Base-by-base conservation (phyloP, 2,888 invertebrate species). In the Carcina quercana region DNA sequence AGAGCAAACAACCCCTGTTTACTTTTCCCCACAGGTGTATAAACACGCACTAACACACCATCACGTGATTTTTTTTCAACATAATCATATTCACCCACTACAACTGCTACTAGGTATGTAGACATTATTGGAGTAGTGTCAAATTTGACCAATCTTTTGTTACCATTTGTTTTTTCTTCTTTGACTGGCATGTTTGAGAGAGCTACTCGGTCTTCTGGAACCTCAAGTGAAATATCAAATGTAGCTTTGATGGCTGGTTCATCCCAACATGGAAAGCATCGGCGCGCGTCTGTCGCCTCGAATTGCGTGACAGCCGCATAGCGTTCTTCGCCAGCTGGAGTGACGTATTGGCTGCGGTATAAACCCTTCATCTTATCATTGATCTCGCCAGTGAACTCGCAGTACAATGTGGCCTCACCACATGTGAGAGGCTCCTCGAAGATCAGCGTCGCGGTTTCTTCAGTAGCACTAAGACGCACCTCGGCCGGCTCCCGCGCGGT, bases 231-330 rank as follows among this genome's bases (percentile, higher is more conserved):
- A 41, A 98, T 92, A 65, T 96, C 93, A 75, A 98, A 98, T 1
- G 94, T 96, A 1, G 98, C 94, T 75, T 98, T 98, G 40, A 94
- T 89, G 7, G 96, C 94, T 5, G 98, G 98, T 72, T 98, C 98
- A 71, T 98, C 98, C 96, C 96, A 98, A 72, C 97, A 98, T 2
- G 98, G 98, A 61, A 98, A 98, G 61, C 96, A 95, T 48, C 94
- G 86, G 34, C 98, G 87, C 4, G 98, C 98, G 82, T 94, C 93
- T 2, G 93, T 94, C 0, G 95, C 87, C 67, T 95, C 94, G 66
- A 97, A 97, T 75, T 97, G 97, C 31, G 97, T 97, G 37, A 95
- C 95, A 19, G 94, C 96, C 15, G 92, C 93, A 62, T 90, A 92
- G 32, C 91, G 87, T 59, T 92, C 92, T 45, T 92, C 91, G 6